A percentile compares a stretch with the other conserved stretches of the same genome.
These are phyloP conservation scores for Neosilurus hyrtlii DNA, from an alignment of 2,797 vertebrate species.

Conservation along the genomic window DNA sequence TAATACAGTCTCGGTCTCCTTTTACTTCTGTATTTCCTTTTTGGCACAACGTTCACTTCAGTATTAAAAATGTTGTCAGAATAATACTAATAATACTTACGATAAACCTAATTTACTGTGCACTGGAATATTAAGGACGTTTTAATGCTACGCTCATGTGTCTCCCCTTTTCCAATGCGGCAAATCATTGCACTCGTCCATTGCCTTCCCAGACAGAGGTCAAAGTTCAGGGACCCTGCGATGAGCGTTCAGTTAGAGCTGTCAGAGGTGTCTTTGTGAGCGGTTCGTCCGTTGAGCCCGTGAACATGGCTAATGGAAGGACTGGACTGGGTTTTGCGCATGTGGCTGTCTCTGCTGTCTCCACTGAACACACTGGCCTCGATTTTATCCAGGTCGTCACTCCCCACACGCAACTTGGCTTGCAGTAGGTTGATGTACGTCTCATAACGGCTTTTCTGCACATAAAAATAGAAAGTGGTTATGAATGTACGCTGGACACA, in stretches of 20 bases:
- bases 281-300: slow-evolving; percentile 73
- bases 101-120: slow-evolving; percentile 66
- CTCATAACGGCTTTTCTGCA: slow-evolving; percentile 93
- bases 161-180: slow-evolving; percentile 30
- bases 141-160: slow-evolving; percentile 57
- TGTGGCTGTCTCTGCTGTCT: slow-evolving; percentile 76
- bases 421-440: slow-evolving; percentile 89
- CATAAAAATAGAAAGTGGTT: slow-evolving; percentile 30
- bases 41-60: slow-evolving; percentile 56
- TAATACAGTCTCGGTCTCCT: slow-evolving; percentile 45
- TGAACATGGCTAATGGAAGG: slow-evolving; percentile 90
- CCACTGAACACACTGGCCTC: slow-evolving; percentile 82
- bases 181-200: background rate
- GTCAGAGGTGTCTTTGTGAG: slow-evolving; percentile 63
- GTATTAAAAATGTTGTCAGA: slow-evolving; percentile 52
- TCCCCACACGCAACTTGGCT: slow-evolving; percentile 84
- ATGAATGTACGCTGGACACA: background rate
- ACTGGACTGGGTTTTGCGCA: slow-evolving; percentile 92
- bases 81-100: slow-evolving; percentile 70
- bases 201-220: slow-evolving; percentile 17
- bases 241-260: slow-evolving; percentile 58
- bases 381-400: slow-evolving; percentile 92
- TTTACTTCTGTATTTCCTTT: slow-evolving; percentile 37
- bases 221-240: slow-evolving; percentile 8
- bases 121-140: slow-evolving; percentile 54